phyloP scores from a whole-genome alignment of 2,113 vertebrate species.

The Brienomyrus longianalis region DNA sequence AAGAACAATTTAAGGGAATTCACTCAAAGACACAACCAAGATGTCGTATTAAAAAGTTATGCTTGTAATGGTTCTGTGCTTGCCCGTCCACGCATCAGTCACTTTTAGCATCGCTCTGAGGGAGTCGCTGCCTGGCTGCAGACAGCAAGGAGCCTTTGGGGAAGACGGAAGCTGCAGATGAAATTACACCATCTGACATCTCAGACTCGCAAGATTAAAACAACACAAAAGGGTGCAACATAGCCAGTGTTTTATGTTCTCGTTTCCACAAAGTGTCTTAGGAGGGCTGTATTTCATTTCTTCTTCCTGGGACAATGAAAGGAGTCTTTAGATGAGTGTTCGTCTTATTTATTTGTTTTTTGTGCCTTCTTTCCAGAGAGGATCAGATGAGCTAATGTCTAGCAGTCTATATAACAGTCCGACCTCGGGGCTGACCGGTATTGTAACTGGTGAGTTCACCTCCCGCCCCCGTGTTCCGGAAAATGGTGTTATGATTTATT shows the following conservation, averaged over 20 bases:
- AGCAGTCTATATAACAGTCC: constrained; percentile 92
- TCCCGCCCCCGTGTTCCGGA: not conserved
- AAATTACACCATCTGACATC: constrained; percentile 56
- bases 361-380: constrained; percentile 68
- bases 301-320: constrained; percentile 35
- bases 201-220: constrained; percentile 59
- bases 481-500: not conserved
- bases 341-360: constrained; percentile 19
- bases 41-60: constrained; percentile 48
- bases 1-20: constrained; percentile 53
- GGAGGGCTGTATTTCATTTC: constrained; percentile 42
- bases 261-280: constrained; percentile 38
- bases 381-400: constrained; percentile 93
- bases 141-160: constrained; percentile 35
- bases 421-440: constrained; percentile 86
- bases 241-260: constrained; percentile 37
- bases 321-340: constrained; percentile 26
- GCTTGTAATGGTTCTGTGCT: constrained; percentile 46
- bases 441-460: constrained; percentile 83
- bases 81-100: constrained; percentile 50
- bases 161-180: constrained; percentile 44
- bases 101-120: constrained; percentile 48
- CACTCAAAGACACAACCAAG: constrained; percentile 27
- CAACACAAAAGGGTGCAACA: constrained; percentile 32
- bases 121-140: constrained; percentile 14